Evolutionary conservation across 2,797 vertebrate genomes (phyloP), one percentile per base, ranked within the genome.

Genomic region (Dicrostonyx torquatus): DNA sequence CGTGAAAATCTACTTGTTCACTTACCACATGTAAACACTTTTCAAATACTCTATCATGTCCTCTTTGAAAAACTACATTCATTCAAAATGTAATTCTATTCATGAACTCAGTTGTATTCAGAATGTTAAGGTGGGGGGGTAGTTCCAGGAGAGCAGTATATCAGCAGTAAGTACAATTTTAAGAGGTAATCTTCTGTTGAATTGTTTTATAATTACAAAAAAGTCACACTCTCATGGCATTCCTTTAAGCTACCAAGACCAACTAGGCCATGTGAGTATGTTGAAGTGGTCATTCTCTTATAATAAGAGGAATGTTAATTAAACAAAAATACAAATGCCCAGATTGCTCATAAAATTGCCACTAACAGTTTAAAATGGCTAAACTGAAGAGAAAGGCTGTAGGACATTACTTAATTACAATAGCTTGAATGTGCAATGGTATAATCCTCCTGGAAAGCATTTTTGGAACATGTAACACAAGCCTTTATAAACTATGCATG

Each of bases 1-100:
- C 72, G 13, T 72, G 66, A 87, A 73, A 73, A 55, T 93, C n/a
- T 80, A 40, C 58, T 85, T 92, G 62, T 93, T 78, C 9, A 86
- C 34, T 77, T 90, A 90, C 40, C 10, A 66, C 14, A 53, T 68
- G 73, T 5, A 43, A 17, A 90, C 77, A 80, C 37, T 87, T 68
- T 95, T 91, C 53, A 92, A 93, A 76, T 89, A 76, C 3, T 8
- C 13, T 79, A n/a, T 24, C 18, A 76, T 60, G 34, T 2, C 31
- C 29, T 87, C 66, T 89, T 82, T 94, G 87, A 34, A 92, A 92
- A 85, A n/a, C 5, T 70, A 83, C 53, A 53, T 73, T 95, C 12
- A 88, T 91, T 90, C 58, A 31, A 84, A 76, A 89, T 75, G 58
- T 79, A 95, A 72, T 24, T 95, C 20, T 90, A 90, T 72, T 82